Evolutionary conservation across 2,888 invertebrate genomes (phyloP).

Genomic region (Atrina japonica): DNA sequence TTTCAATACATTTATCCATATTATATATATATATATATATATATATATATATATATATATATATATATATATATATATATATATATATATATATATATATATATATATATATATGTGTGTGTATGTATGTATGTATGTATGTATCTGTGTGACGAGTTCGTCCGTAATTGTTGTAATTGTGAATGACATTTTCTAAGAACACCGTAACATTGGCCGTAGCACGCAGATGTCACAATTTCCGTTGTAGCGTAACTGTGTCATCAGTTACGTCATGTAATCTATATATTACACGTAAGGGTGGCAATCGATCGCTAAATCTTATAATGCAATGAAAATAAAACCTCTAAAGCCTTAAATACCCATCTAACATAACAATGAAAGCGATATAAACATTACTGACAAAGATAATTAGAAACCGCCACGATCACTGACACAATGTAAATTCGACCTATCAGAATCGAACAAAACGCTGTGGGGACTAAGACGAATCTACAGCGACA

Average conservation of each 20-base stretch:
- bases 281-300: slow-evolving; percentile 1
- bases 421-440: too few species aligned
- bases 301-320: not conserved
- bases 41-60: not conserved
- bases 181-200: not conserved
- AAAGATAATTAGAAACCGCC: too few species aligned
- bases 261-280: slow-evolving; percentile 11
- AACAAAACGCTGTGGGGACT: too few species aligned
- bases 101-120: not conserved
- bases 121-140: too few species aligned
- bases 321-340: slow-evolving; percentile 3
- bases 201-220: not conserved
- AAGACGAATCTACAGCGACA: too few species aligned
- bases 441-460: too few species aligned
- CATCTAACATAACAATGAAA: too few species aligned
- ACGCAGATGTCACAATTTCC: slow-evolving; percentile 25
- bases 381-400: too few species aligned
- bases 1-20: not conserved
- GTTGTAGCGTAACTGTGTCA: slow-evolving; percentile 13
- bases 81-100: not conserved
- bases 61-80: slow-evolving; percentile 15
- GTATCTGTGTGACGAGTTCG: too few species aligned
- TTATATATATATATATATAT: not conserved
- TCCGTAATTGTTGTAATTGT: too few species aligned
- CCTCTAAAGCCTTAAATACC: not conserved